A percentile compares a stretch with the other conserved stretches of the same genome.
Conservation (phyloP, 2,888 invertebrate species). For the Caenorhabditis drosophilae region DNA sequence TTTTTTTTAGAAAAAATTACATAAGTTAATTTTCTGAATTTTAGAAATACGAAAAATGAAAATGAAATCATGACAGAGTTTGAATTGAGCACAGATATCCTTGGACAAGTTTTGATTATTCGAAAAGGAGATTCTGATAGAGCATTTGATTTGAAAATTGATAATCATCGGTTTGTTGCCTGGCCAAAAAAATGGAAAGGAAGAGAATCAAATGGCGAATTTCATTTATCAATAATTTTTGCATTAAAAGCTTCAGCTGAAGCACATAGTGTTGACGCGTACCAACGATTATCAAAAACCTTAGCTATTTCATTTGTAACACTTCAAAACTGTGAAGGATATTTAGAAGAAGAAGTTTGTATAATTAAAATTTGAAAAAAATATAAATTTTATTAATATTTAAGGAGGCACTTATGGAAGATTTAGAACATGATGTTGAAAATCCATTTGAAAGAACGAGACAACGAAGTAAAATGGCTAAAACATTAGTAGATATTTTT, state of each 20-base stretch:
- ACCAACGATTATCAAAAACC: conserved; percentile 54
- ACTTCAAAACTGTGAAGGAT: conserved; percentile 49
- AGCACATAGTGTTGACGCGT: conserved; percentile 52
- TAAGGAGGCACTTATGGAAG: too few relatives aligned
- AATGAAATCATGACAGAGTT: neutral
- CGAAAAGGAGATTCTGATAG: conserved; percentile 45
- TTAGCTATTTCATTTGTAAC: conserved; percentile 51
- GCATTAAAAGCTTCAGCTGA: conserved; percentile 51
- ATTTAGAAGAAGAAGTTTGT: conserved; percentile 42
- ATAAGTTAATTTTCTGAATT: too few relatives aligned
- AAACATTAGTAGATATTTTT: conserved; percentile 54
- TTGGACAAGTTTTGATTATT: conserved; percentile 54
- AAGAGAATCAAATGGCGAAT: conserved; percentile 1
- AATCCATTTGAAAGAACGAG: conserved; percentile 32
- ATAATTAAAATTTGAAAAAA: conserved; percentile 6
- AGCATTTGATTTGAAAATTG: conserved; percentile 57
- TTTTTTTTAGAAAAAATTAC: neutral
- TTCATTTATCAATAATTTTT: conserved; percentile 50
- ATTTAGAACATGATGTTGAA: neutral
- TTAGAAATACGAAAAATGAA: too few relatives aligned
- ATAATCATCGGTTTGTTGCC: conserved; percentile 60
- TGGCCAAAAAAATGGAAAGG: conserved; percentile 43
- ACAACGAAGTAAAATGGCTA: conserved; percentile 48
- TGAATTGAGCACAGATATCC: conserved; percentile 46
- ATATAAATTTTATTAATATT: neutral